These are phyloP conservation scores for Paralichthys olivaceus DNA, from an alignment of 2,113 vertebrate genomes.

Conservation along the genomic window DNA sequence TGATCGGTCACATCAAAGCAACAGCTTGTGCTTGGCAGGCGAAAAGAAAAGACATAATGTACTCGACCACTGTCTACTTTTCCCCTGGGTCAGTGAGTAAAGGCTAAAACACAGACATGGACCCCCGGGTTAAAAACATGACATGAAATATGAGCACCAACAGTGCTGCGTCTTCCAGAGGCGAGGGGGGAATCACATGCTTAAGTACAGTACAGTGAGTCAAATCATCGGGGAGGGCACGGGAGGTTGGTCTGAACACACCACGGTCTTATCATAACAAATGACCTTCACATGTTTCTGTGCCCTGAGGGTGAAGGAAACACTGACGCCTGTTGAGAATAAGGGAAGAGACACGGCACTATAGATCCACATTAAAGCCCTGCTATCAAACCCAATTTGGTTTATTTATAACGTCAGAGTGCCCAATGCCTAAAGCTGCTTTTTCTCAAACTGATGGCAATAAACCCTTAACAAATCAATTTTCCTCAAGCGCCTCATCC, in stretches of 20 bases:
- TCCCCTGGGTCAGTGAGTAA: slow-evolving; percentile 50
- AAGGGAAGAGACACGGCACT: slow-evolving; percentile 37
- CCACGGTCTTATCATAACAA: slow-evolving; percentile 63
- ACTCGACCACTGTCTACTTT: slow-evolving; percentile 45
- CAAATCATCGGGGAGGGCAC: slow-evolving; percentile 12
- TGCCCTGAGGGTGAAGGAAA: slow-evolving; percentile 46
- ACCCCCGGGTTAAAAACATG: slow-evolving; percentile 56
- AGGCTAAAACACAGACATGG: slow-evolving; percentile 60
- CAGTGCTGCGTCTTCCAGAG: slow-evolving; percentile 8
- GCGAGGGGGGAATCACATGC: slow-evolving; percentile 23
- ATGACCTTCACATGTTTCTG: slow-evolving; percentile 68
- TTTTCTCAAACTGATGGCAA: slow-evolving; percentile 42
- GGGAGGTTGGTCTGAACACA: slow-evolving; percentile 44
- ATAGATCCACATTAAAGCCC: slow-evolving; percentile 56
- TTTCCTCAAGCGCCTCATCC: slow-evolving; percentile 54
- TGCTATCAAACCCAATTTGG: slow-evolving; percentile 62
- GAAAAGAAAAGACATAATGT: slow-evolving; percentile 41
- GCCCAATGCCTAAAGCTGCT: slow-evolving; percentile 38
- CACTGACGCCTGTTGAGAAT: slow-evolving; percentile 45
- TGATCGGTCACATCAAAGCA: slow-evolving; percentile 69
- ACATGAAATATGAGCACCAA: slow-evolving; percentile 65
- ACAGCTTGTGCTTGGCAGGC: slow-evolving; percentile 16
- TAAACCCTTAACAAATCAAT: slow-evolving; percentile 68
- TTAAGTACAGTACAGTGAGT: slow-evolving; percentile 52
- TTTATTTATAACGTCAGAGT: slow-evolving; percentile 63